phyloP scores from a whole-genome alignment of 2,888 invertebrate genomes.

The Acleris cristana region DNA sequence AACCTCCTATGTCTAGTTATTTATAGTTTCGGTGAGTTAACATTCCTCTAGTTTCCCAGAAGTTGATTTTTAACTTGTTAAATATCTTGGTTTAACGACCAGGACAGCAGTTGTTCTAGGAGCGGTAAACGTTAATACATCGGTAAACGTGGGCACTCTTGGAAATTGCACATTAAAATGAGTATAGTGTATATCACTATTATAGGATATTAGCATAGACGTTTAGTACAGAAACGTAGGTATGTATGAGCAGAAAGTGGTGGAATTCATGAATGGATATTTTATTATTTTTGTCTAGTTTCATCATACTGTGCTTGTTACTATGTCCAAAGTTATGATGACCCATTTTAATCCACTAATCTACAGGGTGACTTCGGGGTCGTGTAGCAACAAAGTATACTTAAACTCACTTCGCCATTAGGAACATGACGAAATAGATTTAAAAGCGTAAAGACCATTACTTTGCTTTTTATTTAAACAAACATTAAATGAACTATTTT shows the following conservation, averaged over 20 bases:
- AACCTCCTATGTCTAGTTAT: neutral
- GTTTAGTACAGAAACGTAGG: slow-evolving; percentile 1
- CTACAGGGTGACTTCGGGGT: no score
- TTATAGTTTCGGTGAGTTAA: neutral
- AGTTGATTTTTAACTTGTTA: neutral
- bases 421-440: no score
- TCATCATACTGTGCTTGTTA: no score
- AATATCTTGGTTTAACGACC: neutral
- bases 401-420: no score
- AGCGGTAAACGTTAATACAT: neutral
- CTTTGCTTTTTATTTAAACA: no score
- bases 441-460: no score
- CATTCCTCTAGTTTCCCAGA: neutral
- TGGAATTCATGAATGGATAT: no score
- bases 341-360: no score
- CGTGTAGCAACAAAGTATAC: no score
- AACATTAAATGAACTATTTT: no score
- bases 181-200: neutral
- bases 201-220: neutral
- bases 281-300: no score
- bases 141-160: neutral
- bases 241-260: neutral
- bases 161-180: neutral
- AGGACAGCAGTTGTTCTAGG: neutral
- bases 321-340: no score